Percentiles rank a stretch among this genome's conserved stretches.
Conservation (phyloP, 2,888 invertebrate species). For the Cryptocheilus praepositus region DNA sequence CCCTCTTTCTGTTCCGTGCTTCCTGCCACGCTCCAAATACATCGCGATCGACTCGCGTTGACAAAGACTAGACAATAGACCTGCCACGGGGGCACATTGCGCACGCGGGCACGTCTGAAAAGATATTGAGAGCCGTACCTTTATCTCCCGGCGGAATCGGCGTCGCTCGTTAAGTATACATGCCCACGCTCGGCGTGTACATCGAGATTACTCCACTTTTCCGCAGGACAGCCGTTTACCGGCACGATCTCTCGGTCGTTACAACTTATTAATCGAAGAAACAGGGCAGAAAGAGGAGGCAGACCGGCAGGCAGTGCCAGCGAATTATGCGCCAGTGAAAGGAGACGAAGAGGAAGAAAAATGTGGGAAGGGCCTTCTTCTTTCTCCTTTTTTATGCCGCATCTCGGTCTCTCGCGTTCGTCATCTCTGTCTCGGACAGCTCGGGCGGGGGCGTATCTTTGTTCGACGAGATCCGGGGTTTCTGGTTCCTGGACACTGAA, state of each 20-base stretch:
- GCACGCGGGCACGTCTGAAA: too few species aligned
- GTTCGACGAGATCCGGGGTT: constrained; percentile 63
- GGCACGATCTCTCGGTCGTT: not conserved
- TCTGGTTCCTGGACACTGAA: constrained; percentile 70
- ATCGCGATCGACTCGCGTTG: too few species aligned
- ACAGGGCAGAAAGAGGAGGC: constrained; percentile 21
- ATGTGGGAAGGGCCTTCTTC: constrained; percentile 16
- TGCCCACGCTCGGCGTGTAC: too few species aligned
- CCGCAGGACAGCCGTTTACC: not conserved
- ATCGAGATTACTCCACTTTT: not conserved
- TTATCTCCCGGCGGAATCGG: too few species aligned
- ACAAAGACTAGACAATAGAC: too few species aligned
- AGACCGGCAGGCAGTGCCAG: not conserved
- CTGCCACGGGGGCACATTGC: too few species aligned
- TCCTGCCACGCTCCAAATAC: too few species aligned
- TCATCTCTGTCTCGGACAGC: constrained; percentile 12
- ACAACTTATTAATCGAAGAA: constrained; percentile 14
- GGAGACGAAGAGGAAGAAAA: constrained; percentile 21
- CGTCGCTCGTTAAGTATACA: too few species aligned
- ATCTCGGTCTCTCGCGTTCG: not conserved
- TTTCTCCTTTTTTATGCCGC: constrained; percentile 40
- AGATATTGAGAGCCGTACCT: too few species aligned
- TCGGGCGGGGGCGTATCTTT: constrained; percentile 58
- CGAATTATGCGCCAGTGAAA: constrained; percentile 10
- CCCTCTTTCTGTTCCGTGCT: too few species aligned